Evolutionary conservation across 2,888 invertebrate species (phyloP).

Genomic region (Tachina lurida): DNA sequence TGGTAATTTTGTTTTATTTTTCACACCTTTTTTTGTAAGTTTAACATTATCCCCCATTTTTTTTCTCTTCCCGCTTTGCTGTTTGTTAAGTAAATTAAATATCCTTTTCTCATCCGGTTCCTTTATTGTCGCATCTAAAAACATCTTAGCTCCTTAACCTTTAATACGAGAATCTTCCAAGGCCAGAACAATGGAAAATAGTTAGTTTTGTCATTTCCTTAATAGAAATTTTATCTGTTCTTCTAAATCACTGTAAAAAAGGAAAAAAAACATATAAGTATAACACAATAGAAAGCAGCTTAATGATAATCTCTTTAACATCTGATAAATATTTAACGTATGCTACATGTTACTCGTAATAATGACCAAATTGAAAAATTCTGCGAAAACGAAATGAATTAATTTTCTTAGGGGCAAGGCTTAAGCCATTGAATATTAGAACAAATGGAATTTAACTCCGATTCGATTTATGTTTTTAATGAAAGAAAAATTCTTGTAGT

Average conservation of each 20-base stretch:
- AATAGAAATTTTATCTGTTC: conserved; percentile 82
- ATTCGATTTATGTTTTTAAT: too few relatives aligned
- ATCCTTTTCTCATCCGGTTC: conserved; percentile 56
- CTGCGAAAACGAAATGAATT: not conserved
- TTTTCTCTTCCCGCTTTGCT: conserved; percentile 30
- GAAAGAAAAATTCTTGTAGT: too few relatives aligned
- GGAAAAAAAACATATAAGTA: conserved; percentile 16
- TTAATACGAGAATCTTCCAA: conserved; percentile 56
- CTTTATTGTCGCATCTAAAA: conserved; percentile 31
- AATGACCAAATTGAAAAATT: conserved; percentile 5
- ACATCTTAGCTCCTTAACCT: conserved; percentile 64
- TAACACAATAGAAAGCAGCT: conserved; percentile 58
- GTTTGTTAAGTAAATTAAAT: conserved; percentile 67
- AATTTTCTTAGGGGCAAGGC: too few relatives aligned
- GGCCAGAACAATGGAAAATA: conserved; percentile 76
- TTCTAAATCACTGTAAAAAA: conserved; percentile 66
- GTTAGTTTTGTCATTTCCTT: conserved; percentile 83
- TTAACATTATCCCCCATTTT: conserved; percentile 30
- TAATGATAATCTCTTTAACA: conserved; percentile 68
- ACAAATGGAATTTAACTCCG: too few relatives aligned
- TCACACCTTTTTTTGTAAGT: conserved; percentile 63
- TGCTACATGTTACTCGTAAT: conserved; percentile 23
- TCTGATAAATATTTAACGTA: conserved; percentile 61
- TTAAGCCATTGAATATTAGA: too few relatives aligned
- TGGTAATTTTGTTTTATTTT: conserved; percentile 61